Percentiles rank a stretch among this genome's conserved stretches.
These are phyloP conservation scores for Enteromius radiatus DNA, from an alignment of 2,797 vertebrate genomes.

Conservation along the genomic window DNA sequence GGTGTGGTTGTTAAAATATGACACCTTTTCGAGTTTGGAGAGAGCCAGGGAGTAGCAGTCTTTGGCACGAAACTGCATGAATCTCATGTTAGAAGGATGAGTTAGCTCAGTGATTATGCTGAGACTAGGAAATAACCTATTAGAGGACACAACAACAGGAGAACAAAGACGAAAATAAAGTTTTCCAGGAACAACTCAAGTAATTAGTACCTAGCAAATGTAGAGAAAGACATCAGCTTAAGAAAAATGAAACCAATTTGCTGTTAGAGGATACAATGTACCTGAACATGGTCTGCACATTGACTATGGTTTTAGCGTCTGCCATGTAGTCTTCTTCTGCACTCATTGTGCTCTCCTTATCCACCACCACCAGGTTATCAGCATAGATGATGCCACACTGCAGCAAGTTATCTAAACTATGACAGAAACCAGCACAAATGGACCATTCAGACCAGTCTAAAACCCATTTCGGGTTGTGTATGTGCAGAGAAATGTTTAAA, in stretches of 20 bases:
- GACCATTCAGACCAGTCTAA: not conserved
- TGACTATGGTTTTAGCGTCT: slow-evolving; percentile 96
- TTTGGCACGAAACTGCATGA: slow-evolving; percentile 99
- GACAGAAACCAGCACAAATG: slow-evolving; percentile 21
- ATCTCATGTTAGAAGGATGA: slow-evolving; percentile 97
- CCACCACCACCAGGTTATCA: slow-evolving; percentile 96
- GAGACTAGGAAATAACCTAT: slow-evolving; percentile 94
- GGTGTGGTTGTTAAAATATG: slow-evolving; percentile 32
- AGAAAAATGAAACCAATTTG: not conserved
- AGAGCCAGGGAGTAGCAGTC: slow-evolving; percentile 97
- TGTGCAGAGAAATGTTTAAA: slow-evolving; percentile 65
- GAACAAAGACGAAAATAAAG: not conserved
- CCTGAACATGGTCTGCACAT: slow-evolving; percentile 97
- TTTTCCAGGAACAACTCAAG: not conserved
- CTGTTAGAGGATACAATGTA: slow-evolving; percentile 58
- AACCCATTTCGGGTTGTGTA: not conserved
- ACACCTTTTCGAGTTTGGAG: slow-evolving; percentile 96
- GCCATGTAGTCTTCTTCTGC: slow-evolving; percentile 98
- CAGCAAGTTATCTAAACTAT: slow-evolving; percentile 92
- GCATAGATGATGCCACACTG: slow-evolving; percentile 96
- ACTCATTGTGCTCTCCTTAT: slow-evolving; percentile 98
- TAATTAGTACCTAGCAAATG: not conserved
- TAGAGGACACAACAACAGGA: slow-evolving; percentile 50
- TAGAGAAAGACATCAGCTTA: not conserved
- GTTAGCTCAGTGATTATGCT: slow-evolving; percentile 98